A percentile compares a stretch with the other conserved stretches of the same genome.
phyloP scores from a whole-genome alignment of 1,140 invertebrate species.

The Drosophila funebris region DNA sequence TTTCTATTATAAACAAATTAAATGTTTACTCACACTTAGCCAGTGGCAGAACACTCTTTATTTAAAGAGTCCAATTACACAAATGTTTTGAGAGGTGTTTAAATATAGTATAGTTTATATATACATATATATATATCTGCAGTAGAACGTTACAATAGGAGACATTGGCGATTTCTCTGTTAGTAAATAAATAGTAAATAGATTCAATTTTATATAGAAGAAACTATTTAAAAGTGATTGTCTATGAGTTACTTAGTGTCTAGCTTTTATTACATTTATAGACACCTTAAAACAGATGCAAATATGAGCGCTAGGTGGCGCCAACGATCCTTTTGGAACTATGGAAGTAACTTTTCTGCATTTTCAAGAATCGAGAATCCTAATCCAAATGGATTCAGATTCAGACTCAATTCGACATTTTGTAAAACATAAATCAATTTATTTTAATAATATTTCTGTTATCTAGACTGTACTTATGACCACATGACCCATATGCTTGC shows the following conservation, averaged over 20 bases:
- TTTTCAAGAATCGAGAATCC: too few species aligned
- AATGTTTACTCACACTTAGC: not conserved
- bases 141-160: not conserved
- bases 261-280: too few species aligned
- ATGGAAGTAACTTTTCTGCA: too few species aligned
- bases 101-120: not conserved
- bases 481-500: not conserved
- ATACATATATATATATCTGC: not conserved
- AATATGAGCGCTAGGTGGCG: too few species aligned
- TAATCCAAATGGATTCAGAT: too few species aligned
- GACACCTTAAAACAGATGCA: too few species aligned
- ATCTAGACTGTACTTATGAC: not conserved
- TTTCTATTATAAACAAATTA: not conserved
- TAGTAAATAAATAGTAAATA: not conserved
- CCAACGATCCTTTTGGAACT: too few species aligned
- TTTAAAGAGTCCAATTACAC: not conserved
- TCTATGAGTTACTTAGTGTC: too few species aligned
- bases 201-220: not conserved
- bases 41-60: not conserved
- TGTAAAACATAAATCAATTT: not conserved
- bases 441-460: not conserved
- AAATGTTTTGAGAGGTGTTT: not conserved
- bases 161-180: not conserved
- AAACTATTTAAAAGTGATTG: too few species aligned
- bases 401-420: not conserved